Evolutionary conservation across 1,140 invertebrate genomes (phyloP).

Genomic region (Copidosoma floridanum): DNA sequence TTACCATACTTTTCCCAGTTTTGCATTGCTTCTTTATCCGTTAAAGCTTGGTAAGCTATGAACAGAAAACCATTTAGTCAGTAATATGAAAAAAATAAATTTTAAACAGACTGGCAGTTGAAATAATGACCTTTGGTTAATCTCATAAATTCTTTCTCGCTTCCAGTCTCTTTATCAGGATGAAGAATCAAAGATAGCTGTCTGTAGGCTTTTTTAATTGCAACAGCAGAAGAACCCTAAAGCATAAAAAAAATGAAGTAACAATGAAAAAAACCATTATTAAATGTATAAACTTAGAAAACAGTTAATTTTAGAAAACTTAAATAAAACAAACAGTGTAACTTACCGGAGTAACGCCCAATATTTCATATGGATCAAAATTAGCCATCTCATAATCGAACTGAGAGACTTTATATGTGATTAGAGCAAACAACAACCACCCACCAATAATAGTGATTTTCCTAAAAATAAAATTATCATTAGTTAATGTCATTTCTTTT

Average conservation of each 20-base stretch:
- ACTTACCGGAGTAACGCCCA: conserved; percentile 80
- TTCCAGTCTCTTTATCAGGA: conserved; percentile 96
- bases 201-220: conserved; percentile 95
- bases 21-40: conserved; percentile 92
- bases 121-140: conserved; percentile 91
- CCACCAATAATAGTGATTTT: conserved; percentile 74
- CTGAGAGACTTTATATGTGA: conserved; percentile 95
- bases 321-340: conserved; percentile 2
- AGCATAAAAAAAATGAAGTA: conserved; percentile 33
- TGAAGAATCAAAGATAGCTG: conserved; percentile 91
- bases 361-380: conserved; percentile 98
- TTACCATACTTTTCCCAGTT: conserved; percentile 99
- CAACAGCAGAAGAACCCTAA: conserved; percentile 76
- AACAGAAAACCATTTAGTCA: neutral
- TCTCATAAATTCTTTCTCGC: conserved; percentile 97
- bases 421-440: conserved; percentile 83
- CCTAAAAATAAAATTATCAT: conserved; percentile 45
- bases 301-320: too few species aligned
- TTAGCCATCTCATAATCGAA: conserved; percentile 98
- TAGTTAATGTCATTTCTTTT: too few species aligned
- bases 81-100: neutral
- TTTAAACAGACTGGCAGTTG: conserved; percentile 9
- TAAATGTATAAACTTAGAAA: too few species aligned
- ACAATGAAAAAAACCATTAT: neutral
- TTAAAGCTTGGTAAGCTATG: conserved; percentile 76